Evolutionary conservation across 2,797 vertebrate species (phyloP), one percentile per base, ranked within the genome.

Genomic region (Amblyopsis hoosieri): DNA sequence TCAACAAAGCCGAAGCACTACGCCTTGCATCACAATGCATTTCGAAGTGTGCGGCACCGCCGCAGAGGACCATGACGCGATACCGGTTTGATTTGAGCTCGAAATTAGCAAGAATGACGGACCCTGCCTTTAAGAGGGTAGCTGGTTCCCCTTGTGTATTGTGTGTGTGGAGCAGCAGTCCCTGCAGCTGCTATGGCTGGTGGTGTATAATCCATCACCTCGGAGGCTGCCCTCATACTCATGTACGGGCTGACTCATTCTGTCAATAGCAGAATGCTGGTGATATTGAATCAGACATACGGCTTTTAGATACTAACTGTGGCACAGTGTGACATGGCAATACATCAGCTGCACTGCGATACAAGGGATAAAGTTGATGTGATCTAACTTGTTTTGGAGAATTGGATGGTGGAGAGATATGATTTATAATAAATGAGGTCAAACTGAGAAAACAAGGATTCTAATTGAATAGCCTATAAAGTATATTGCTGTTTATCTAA

Each of bases 201-300:
- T 87, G 88, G 84, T 85, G 84, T 78, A 56, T 83, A 82, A 90
- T 91, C 86, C 86, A 88, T 91, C 88, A 90, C 69, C 74, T 53
- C 67, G 55, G 71, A 64, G 45, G 11, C 45, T 46, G 51, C 51
- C 50, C 47, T 17, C 12, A 54, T 3, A 71, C 75, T 63, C 67
- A 72, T 71, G 76, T 71, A 67, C 74, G 56, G 78, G 67, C 79
- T 74, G 84, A 87, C 84, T 85, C 81, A 69, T 62, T 62, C 72
- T 84, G 81, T 81, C 78, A 75, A 74, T 68, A 64, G 54, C 56
- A 65, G 75, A 75, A 70, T 53, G 68, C 61, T 56, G 49, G 85
- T 60, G 76, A 76, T 72, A 84, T 80, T 80, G 80, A 81, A 84
- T 84, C 75, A 78, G 75, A 61, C 73, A 60, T 64, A 60, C 59